Evolutionary conservation across 2,888 invertebrate species (phyloP).

Genomic region (Hypercompe scribonia): DNA sequence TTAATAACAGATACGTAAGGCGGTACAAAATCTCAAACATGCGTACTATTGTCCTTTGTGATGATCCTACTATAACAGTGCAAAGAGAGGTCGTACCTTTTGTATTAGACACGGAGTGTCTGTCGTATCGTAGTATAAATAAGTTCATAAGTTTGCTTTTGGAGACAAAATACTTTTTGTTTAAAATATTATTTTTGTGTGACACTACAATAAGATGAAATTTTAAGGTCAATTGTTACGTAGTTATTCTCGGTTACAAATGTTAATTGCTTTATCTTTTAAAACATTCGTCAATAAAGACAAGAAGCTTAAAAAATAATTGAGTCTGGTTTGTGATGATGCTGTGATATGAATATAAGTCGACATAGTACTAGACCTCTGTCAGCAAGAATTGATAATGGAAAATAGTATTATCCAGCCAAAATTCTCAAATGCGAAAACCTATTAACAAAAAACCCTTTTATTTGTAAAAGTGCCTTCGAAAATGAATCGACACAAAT

Average conservation of each 20-base stretch:
- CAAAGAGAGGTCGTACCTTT: too few relatives aligned
- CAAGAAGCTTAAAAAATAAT: conserved; percentile 4
- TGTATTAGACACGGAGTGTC: too few relatives aligned
- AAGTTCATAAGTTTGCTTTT: background rate
- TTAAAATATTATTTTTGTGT: background rate
- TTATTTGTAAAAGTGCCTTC: background rate
- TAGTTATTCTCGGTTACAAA: background rate
- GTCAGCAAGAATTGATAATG: background rate
- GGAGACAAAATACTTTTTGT: background rate
- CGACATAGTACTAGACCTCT: background rate
- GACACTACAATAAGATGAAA: background rate
- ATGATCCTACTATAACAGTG: too few relatives aligned
- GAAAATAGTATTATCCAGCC: background rate
- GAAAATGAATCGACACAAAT: background rate
- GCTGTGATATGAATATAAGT: too few relatives aligned
- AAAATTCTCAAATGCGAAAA: background rate
- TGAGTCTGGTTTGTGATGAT: conserved; percentile 2
- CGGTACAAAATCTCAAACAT: too few relatives aligned
- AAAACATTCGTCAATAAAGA: background rate
- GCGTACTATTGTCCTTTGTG: too few relatives aligned
- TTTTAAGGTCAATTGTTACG: background rate
- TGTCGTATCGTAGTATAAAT: background rate
- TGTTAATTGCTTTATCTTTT: background rate
- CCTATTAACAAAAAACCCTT: background rate
- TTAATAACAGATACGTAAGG: too few relatives aligned